Conservation (phyloP, 1,140 invertebrate species). For the Ooceraea biroi region DNA sequence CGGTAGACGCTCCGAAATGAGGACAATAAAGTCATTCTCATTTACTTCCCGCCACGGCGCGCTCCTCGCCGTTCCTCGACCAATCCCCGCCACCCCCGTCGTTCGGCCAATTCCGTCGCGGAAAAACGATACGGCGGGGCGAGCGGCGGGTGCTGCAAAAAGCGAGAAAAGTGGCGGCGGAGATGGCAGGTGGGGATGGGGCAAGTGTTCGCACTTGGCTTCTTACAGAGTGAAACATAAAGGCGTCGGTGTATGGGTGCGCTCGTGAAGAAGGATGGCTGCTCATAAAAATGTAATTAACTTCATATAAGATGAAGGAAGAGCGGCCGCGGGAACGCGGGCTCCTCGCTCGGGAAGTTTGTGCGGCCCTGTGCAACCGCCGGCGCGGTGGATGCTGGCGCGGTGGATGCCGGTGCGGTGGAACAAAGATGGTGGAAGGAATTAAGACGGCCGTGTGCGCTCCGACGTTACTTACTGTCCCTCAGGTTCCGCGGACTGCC, state of each 20-base stretch:
- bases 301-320: slow-evolving; percentile 76
- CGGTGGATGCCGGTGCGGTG: slow-evolving; percentile 18
- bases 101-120: slow-evolving; percentile 40
- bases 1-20: slow-evolving; percentile 59
- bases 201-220: slow-evolving; percentile 60
- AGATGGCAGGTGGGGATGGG: not conserved
- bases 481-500: slow-evolving; percentile 63
- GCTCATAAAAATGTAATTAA: slow-evolving; percentile 79
- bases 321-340: slow-evolving; percentile 20
- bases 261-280: slow-evolving; percentile 68
- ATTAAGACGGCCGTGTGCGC: slow-evolving; percentile 68
- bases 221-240: slow-evolving; percentile 64
- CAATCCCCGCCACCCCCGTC: not conserved
- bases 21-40: slow-evolving; percentile 72
- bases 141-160: slow-evolving; percentile 24
- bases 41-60: slow-evolving; percentile 58
- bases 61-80: not conserved
- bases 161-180: slow-evolving; percentile 27
- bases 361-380: slow-evolving; percentile 39
- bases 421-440: slow-evolving; percentile 74
- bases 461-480: slow-evolving; percentile 65
- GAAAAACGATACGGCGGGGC: slow-evolving; percentile 57
- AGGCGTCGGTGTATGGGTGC: slow-evolving; percentile 41
- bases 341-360: not conserved
- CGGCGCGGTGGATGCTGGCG: slow-evolving; percentile 24